Base-by-base conservation (phyloP, 2,888 invertebrate genomes). In the Brachycybe producta region DNA sequence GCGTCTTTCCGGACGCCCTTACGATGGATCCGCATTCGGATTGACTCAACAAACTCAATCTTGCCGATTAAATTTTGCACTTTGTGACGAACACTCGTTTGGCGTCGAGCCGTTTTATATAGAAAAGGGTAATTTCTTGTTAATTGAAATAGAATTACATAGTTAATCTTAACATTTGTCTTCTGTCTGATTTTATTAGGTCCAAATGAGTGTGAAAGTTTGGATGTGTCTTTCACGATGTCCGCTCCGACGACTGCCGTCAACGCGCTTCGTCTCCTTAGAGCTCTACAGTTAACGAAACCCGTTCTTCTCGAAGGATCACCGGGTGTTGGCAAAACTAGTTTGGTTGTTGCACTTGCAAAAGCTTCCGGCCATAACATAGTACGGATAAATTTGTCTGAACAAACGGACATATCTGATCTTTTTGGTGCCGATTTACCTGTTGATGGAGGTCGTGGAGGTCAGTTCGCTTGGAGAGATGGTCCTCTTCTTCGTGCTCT, bases 281-380 rank as follows among this genome's bases (percentile, higher is more conserved):
- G 97, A 52, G 94, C 86, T 0, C 71, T 98, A 61, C 88, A 92
- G 61, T 67, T 95, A 52, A 60, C 62, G 2, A 83, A 84, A 54
- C 91, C 97, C 0, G 79, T 99, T 52, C 74, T 99, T 48, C 69
- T 99, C 17, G 98, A 99, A 72, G 98, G 91, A 2, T 87, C 91
- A 60, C 98, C 98, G 2, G 98, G 98, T 2, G 95, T 97, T 19
- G 98, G 98, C 2, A 99, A 99, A 70, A 97, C 97, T 0, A 92
- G 92, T 58, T 73, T 95, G 49, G 85, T 99, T 2, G 79, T 82
- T 48, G 91, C 91, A 24, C 70, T 98, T 35, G 94, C 95, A 0
- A 80, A 78, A 62, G 77, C 79, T 7, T 79, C 90, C 2, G 85
- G 88, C 2, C 79, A 90, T 65, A 75, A 77, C 61, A 77, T 97